Percentiles rank a stretch among this genome's conserved stretches.
These are phyloP conservation scores for Aphelinus certus DNA, from an alignment of 1,140 invertebrate species.

Conservation along the genomic window DNA sequence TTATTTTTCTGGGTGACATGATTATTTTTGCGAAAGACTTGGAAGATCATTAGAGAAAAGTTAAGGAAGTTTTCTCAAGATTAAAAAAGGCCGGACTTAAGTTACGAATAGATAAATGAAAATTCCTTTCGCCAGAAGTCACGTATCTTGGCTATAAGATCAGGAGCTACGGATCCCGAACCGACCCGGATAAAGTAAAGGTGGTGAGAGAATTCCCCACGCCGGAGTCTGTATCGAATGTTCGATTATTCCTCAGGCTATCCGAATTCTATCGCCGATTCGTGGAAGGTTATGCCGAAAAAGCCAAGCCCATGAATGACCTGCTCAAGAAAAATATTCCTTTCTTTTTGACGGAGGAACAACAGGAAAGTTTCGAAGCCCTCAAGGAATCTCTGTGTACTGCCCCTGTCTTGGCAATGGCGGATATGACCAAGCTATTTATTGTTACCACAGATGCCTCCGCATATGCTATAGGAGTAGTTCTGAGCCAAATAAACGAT, in stretches of 20 bases:
- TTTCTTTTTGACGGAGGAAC: conserved; percentile 28
- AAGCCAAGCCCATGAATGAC: conserved; percentile 45
- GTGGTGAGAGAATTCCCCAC: conserved; percentile 41
- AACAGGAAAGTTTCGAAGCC: conserved; percentile 2
- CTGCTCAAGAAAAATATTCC: conserved; percentile 40
- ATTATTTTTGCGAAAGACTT: conserved; percentile 1
- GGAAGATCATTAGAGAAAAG: conserved; percentile 22
- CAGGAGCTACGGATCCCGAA: background rate
- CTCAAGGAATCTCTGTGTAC: background rate
- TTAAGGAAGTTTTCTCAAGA: background rate
- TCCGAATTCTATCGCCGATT: conserved; percentile 12
- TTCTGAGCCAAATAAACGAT: conserved; percentile 46
- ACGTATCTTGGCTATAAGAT: conserved; percentile 17
- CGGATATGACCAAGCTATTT: conserved; percentile 46
- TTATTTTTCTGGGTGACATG: conserved; percentile 33
- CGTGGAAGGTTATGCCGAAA: conserved; percentile 37
- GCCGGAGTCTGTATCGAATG: conserved; percentile 6
- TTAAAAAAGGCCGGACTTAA: background rate
- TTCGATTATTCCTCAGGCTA: conserved; percentile 10
- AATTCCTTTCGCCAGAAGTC: conserved; percentile 1
- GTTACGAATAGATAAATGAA: conserved; percentile 15
- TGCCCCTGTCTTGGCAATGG: conserved; percentile 47
- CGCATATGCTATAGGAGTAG: conserved; percentile 37
- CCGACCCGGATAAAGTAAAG: conserved; percentile 11
- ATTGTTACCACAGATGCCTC: conserved; percentile 46